Evolutionary conservation across 1,140 invertebrate genomes (phyloP).

Genomic region (Whitmania pigra): DNA sequence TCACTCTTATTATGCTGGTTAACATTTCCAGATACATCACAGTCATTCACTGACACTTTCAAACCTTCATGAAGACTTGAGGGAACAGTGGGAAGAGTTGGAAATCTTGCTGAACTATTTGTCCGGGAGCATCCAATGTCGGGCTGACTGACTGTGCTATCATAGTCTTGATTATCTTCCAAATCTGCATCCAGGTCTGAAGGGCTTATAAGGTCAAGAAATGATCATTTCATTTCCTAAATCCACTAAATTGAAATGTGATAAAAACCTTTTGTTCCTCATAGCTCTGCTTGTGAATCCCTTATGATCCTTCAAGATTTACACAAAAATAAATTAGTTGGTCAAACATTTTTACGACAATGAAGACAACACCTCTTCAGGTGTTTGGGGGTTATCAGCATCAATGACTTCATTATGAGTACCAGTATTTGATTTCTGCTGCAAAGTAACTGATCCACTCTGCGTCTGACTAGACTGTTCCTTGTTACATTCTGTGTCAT

Average conservation of each 20-base stretch:
- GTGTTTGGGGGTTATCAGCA: slow-evolving; percentile 31
- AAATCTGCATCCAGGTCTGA: slow-evolving; percentile 55
- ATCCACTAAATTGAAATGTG: background rate
- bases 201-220: slow-evolving; percentile 37
- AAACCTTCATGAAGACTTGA: too few relatives aligned
- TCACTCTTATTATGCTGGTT: background rate
- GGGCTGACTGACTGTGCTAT: slow-evolving; percentile 42
- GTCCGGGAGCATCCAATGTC: slow-evolving; percentile 27
- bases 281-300: slow-evolving; percentile 17
- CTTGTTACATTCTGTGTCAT: slow-evolving; percentile 38
- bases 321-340: too few relatives aligned
- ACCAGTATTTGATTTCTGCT: slow-evolving; percentile 41
- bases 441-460: slow-evolving; percentile 20
- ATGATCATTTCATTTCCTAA: background rate
- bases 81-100: background rate
- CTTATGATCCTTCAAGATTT: slow-evolving; percentile 22
- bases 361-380: slow-evolving; percentile 30
- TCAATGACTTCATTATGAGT: slow-evolving; percentile 46
- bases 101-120: slow-evolving; percentile 1
- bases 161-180: slow-evolving; percentile 50
- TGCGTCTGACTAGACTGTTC: slow-evolving; percentile 35
- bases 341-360: background rate
- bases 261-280: slow-evolving; percentile 25
- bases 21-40: background rate
- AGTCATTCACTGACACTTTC: too few relatives aligned